phyloP scores from a whole-genome alignment of 2,888 invertebrate genomes.

The Trissoscelio sp. region DNA sequence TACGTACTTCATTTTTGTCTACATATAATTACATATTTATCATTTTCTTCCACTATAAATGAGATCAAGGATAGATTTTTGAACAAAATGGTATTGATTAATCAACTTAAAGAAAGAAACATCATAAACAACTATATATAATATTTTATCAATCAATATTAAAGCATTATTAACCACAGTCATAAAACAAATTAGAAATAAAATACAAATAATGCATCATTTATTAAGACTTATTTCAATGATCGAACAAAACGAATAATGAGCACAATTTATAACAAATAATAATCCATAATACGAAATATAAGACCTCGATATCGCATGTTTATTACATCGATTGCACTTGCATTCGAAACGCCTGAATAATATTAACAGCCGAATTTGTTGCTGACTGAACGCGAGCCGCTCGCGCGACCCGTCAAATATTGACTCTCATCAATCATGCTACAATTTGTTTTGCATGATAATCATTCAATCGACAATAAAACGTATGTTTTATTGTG shows the following conservation, averaged over 20 bases:
- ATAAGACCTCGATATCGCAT: background rate
- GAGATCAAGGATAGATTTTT: no score
- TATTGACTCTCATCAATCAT: conserved; percentile 28
- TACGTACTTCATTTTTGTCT: no score
- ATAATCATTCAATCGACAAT: conserved; percentile 37
- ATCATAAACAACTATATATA: no score
- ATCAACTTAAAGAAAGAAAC: no score
- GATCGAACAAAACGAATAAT: background rate
- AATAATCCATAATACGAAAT: background rate
- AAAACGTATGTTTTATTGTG: background rate
- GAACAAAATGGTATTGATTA: no score
- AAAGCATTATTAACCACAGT: no score
- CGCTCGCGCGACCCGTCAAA: background rate
- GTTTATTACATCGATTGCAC: background rate
- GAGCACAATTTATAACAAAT: background rate
- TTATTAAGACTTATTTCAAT: background rate
- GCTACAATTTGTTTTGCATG: conserved; percentile 47
- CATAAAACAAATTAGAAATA: no score
- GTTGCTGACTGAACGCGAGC: background rate
- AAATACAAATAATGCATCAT: background rate
- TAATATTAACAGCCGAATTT: background rate
- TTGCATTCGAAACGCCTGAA: background rate
- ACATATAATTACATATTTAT: no score
- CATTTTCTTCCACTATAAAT: no score
- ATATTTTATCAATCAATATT: no score